These are phyloP conservation scores for Vimba vimba DNA, from an alignment of 2,113 vertebrate species.

Conservation along the genomic window DNA sequence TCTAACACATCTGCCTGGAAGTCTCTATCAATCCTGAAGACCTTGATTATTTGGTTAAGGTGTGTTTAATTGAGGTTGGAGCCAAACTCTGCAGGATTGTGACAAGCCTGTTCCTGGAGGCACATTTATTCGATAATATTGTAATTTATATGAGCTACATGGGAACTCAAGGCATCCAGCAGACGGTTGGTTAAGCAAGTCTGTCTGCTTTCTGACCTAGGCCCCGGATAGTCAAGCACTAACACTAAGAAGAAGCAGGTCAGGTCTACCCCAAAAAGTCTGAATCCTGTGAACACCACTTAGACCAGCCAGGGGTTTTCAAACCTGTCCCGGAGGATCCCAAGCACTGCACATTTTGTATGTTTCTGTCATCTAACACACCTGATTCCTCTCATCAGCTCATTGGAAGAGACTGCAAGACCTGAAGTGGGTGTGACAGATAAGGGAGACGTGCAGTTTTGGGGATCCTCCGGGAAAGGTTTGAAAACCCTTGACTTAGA, in stretches of 20 bases:
- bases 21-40: neutral
- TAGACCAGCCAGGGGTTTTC: no score
- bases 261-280: neutral
- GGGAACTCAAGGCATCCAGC: neutral
- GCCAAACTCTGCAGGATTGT: neutral
- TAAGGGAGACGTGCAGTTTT: no score
- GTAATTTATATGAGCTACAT: neutral
- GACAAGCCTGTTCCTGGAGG: neutral
- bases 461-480: no score
- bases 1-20: neutral
- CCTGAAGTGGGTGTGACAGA: no score
- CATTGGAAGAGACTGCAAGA: no score
- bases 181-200: neutral
- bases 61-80: neutral
- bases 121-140: neutral
- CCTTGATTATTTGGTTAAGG: neutral
- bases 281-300: neutral
- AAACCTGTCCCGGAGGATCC: no score
- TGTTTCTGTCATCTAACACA: no score
- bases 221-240: neutral
- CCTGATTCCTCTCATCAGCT: no score
- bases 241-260: neutral
- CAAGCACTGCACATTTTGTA: no score
- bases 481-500: neutral
- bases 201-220: neutral